Conservation (phyloP, 1,140 invertebrate genomes). For the Pinna nobilis region DNA sequence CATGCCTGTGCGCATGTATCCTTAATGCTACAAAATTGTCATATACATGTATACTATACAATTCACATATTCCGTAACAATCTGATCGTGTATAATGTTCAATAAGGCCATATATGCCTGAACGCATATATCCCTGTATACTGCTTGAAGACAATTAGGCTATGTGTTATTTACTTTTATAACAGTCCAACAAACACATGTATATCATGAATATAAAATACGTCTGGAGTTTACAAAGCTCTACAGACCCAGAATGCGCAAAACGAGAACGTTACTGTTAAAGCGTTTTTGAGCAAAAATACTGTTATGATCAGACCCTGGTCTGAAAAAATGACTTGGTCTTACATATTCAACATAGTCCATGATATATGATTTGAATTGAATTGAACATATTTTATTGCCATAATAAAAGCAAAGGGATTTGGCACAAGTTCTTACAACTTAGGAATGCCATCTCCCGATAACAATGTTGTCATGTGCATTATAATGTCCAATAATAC, state of each 20-base stretch:
- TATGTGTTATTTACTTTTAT: not conserved
- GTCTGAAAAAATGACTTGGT: not conserved
- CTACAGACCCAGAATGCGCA: not conserved
- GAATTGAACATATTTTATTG: too few relatives aligned
- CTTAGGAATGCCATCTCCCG: conserved; percentile 23
- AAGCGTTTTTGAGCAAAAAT: conserved; percentile 4
- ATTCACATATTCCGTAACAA: too few relatives aligned
- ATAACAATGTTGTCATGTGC: not conserved
- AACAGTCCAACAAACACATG: not conserved
- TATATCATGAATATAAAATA: not conserved
- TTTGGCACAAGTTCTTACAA: too few relatives aligned
- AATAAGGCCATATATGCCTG: not conserved
- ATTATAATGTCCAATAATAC: too few relatives aligned
- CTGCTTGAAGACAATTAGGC: not conserved
- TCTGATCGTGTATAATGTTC: too few relatives aligned
- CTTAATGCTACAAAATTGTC: too few relatives aligned
- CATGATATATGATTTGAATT: conserved; percentile 2
- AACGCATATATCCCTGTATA: not conserved
- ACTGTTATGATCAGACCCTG: conserved; percentile 6
- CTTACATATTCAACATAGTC: not conserved
- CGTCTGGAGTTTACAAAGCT: not conserved
- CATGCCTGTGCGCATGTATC: too few relatives aligned
- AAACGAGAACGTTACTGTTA: not conserved
- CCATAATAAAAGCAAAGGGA: too few relatives aligned
- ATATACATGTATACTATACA: too few relatives aligned